A percentile compares a stretch with the other conserved stretches of the same genome.
phyloP scores from a whole-genome alignment of 2,888 invertebrate species.

The Linnaemya tessellans region DNA sequence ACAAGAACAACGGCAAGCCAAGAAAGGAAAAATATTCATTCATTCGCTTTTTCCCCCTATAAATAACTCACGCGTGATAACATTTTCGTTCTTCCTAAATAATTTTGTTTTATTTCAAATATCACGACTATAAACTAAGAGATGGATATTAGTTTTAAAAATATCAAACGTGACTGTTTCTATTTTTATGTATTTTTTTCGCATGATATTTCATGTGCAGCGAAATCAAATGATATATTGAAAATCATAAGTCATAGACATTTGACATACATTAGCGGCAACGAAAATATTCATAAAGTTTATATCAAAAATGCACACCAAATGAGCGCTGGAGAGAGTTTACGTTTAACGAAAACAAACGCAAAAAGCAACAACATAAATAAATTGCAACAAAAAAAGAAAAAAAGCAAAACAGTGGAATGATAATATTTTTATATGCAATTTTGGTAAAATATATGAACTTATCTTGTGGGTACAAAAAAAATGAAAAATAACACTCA shows the following conservation, averaged over 20 bases:
- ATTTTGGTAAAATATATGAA: constrained; percentile 50
- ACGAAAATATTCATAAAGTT: constrained; percentile 37
- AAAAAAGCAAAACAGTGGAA: constrained; percentile 3
- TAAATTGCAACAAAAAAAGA: neutral
- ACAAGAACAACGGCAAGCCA: constrained; percentile 3
- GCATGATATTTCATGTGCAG: constrained; percentile 21
- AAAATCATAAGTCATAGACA: constrained; percentile 70
- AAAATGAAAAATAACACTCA: neutral
- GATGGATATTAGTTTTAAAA: constrained; percentile 66
- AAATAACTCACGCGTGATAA: constrained; percentile 61
- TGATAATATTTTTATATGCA: constrained; percentile 63
- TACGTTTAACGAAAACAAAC: neutral
- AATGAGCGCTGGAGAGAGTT: constrained; percentile 2
- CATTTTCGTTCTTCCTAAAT: neutral
- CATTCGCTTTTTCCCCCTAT: neutral
- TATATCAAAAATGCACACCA: constrained; percentile 10
- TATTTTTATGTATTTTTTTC: neutral
- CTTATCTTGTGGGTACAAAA: constrained; percentile 28
- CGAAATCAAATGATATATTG: constrained; percentile 68
- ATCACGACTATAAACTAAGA: constrained; percentile 44
- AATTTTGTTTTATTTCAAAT: constrained; percentile 33
- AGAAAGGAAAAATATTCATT: neutral
- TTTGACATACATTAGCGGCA: constrained; percentile 70
- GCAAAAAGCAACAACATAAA: constrained; percentile 28
- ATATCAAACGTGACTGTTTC: constrained; percentile 69